Evolutionary conservation across 2,797 vertebrate genomes (phyloP), one percentile per base, ranked within the genome.

Genomic region (Ptychadena robeensis): DNA sequence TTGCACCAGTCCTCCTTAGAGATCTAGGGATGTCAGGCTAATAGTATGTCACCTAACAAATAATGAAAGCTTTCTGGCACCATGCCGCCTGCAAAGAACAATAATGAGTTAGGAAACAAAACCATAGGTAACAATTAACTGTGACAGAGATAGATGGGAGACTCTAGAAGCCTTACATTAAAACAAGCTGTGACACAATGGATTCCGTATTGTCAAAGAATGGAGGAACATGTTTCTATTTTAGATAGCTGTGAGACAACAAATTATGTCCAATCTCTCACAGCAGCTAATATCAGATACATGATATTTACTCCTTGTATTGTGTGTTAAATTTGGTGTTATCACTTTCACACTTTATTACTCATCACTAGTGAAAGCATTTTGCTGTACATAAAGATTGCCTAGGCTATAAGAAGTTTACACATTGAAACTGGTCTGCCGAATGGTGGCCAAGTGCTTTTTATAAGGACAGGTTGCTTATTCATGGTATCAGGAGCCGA

Each of bases 61-160:
- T 76, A 64, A 59, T 34, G 31, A 27, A 22, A 74, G 32, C 57
- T 7, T 28, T 34, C 30, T 76, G 73, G 73, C 73, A 74, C 73
- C 73, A 74, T 27, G n/a, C 73, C 37, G 73, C 73, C 73, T 76
- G 73, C 73, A 28, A 65, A 40, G 59, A 76, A 76, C 48, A 76
- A 76, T 61, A 64, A 38, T 25, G 34, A 76, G 32, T 59, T 64
- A 40, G 59, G 22, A 64, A 64, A 76, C 73, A 76, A 76, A 27
- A 76, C 57, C 37, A 59, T 64, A 64, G 73, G 59, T 76, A 76
- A 76, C 73, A 64, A 64, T 76, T 76, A 76, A 76, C 59, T 64
- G 59, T 76, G 73, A 76, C 73, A 76, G 73, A 64, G 59, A 76
- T 64, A 76, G 59, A 76, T 64, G 57, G 27, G 73, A 38, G 31